Evolutionary conservation across 2,888 invertebrate species (phyloP).

Genomic region (Cenopis cana): DNA sequence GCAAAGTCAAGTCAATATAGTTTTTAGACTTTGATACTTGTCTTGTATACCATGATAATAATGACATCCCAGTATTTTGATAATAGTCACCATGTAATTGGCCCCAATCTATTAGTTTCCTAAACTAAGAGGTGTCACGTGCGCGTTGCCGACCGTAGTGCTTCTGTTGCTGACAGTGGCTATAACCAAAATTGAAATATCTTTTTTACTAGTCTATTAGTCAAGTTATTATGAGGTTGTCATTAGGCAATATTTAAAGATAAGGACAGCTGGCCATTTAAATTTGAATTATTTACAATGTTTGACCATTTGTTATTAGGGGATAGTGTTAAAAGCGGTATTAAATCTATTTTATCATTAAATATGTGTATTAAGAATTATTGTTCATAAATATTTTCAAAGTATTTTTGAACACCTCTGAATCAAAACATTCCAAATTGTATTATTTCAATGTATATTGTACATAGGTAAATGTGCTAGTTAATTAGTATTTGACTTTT

Average conservation of each 20-base stretch:
- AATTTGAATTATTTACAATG: conserved; percentile 12
- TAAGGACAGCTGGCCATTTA: conserved; percentile 18
- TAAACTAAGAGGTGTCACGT: no score
- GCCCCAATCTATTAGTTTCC: no score
- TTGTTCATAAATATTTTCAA: neutral
- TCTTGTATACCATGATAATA: no score
- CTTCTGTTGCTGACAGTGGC: neutral
- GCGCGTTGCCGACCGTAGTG: neutral
- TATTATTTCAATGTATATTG: conserved; percentile 28
- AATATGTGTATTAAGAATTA: conserved; percentile 1
- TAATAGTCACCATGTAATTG: no score
- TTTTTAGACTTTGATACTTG: no score
- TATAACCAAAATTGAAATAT: neutral
- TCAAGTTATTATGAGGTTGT: conserved; percentile 10
- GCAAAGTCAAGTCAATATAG: conserved; percentile 1
- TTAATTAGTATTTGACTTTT: conserved; percentile 34
- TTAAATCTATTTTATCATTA: conserved; percentile 4
- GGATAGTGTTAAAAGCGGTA: neutral
- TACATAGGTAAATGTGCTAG: conserved; percentile 27
- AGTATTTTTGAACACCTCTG: neutral
- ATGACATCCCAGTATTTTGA: no score
- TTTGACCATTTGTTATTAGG: neutral
- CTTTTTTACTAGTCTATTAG: conserved; percentile 18
- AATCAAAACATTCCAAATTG: conserved; percentile 20
- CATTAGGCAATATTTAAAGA: conserved; percentile 17